These are phyloP conservation scores for Sebastes fasciatus DNA, from an alignment of 2,113 vertebrate genomes.

Conservation along the genomic window DNA sequence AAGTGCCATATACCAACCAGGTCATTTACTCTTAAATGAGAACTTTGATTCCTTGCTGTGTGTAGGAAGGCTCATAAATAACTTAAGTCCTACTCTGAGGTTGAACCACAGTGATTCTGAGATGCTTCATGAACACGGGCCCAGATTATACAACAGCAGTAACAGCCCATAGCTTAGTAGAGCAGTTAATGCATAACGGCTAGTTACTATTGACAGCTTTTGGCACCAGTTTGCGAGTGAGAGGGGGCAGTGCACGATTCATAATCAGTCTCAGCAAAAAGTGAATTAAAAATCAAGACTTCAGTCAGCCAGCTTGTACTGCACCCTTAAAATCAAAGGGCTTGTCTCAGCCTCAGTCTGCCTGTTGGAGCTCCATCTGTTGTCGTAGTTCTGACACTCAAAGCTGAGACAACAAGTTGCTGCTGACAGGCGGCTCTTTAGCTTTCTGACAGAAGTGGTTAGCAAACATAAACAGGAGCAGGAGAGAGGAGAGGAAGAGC, in stretches of 20 bases:
- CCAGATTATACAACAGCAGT: background rate
- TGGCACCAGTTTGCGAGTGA: background rate
- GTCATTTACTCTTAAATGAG: background rate
- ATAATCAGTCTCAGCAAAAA: background rate
- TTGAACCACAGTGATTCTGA: background rate
- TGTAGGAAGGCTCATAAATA: background rate
- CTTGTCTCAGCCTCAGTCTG: background rate
- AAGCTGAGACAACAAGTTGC: conserved; percentile 4
- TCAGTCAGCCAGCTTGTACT: background rate
- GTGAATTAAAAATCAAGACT: background rate
- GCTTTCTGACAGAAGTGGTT: conserved; percentile 39
- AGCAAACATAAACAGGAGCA: conserved; percentile 27
- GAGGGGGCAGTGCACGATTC: background rate
- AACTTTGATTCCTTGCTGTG: conserved; percentile 5
- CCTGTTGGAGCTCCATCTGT: conserved; percentile 8
- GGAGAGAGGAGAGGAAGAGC: background rate
- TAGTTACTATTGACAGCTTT: background rate
- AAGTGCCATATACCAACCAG: background rate
- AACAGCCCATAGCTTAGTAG: background rate
- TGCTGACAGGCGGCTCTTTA: conserved; percentile 30
- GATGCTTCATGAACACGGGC: conserved; percentile 1
- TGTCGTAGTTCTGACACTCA: background rate
- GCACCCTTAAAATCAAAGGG: background rate
- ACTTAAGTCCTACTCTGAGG: background rate
- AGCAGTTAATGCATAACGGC: background rate